These are phyloP conservation scores for Dynastes grantii DNA, from an alignment of 2,888 invertebrate genomes.

Conservation along the genomic window DNA sequence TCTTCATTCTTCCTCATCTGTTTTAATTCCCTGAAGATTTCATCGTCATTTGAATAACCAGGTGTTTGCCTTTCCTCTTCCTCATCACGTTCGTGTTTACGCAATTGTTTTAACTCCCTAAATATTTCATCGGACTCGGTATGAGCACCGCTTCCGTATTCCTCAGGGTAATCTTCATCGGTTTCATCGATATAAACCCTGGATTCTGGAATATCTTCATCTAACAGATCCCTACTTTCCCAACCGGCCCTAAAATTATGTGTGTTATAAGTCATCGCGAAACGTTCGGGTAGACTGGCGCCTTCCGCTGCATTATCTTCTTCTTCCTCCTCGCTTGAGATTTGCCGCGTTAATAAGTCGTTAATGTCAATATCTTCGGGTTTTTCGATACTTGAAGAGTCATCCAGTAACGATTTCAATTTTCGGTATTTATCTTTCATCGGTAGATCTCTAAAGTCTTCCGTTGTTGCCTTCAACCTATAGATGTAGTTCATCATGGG, in stretches of 20 bases:
- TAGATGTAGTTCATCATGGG: constrained; percentile 55
- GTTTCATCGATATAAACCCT: constrained; percentile 75
- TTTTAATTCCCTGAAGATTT: constrained; percentile 55
- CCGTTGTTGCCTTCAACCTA: constrained; percentile 49
- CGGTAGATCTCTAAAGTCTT: constrained; percentile 53
- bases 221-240: constrained; percentile 66
- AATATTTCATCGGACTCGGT: constrained; percentile 57
- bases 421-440: constrained; percentile 55
- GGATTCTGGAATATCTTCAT: constrained; percentile 70
- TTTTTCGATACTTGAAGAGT: constrained; percentile 58
- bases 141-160: constrained; percentile 65
- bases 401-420: constrained; percentile 57
- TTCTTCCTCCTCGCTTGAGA: constrained; percentile 53
- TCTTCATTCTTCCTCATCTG: constrained; percentile 49
- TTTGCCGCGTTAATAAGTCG: constrained; percentile 51
- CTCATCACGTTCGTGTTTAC: constrained; percentile 48
- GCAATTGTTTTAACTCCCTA: constrained; percentile 56
- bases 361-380: constrained; percentile 51
- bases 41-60: constrained; percentile 43
- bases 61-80: constrained; percentile 46
- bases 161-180: constrained; percentile 63
- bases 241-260: constrained; percentile 70
- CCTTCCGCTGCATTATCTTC: constrained; percentile 50
- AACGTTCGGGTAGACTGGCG: constrained; percentile 61
- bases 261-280: constrained; percentile 70